Percentiles rank a stretch among this genome's conserved stretches.
These are phyloP conservation scores for Pristionchus mayeri DNA, from an alignment of 2,888 invertebrate species.

Conservation along the genomic window DNA sequence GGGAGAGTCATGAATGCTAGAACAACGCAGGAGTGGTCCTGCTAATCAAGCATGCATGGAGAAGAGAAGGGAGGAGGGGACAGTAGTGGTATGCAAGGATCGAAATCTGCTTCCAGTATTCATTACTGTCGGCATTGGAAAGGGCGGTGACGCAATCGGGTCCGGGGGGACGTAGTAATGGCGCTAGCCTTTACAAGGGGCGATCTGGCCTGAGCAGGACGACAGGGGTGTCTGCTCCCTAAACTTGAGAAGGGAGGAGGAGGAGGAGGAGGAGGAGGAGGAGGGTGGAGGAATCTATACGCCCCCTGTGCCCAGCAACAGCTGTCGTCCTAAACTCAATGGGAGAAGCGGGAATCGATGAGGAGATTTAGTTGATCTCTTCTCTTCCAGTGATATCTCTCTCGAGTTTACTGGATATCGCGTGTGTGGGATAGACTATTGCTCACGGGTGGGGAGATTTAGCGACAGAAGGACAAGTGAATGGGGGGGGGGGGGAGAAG, in stretches of 20 bases:
- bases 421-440: no score
- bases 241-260: neutral
- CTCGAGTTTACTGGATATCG: no score
- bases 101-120: neutral
- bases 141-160: neutral
- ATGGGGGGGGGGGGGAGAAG: neutral
- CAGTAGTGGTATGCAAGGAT: no score
- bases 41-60: neutral
- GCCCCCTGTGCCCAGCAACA: conserved; percentile 9
- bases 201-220: neutral
- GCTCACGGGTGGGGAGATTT: no score
- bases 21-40: neutral
- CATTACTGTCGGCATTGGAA: neutral
- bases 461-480: neutral
- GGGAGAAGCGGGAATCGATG: neutral
- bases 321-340: conserved; percentile 15
- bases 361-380: neutral
- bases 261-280: neutral
- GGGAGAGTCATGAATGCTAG: conserved; percentile 24
- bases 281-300: conserved; percentile 10
- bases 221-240: conserved; percentile 18
- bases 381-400: no score
- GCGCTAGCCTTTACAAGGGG: conserved; percentile 8
- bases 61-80: neutral
- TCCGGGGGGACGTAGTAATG: neutral